These are phyloP conservation scores for roundworm (Caenorhabditis elegans) DNA, from an alignment of 1,140 invertebrate genomes.

Conservation along the genomic window DNA sequence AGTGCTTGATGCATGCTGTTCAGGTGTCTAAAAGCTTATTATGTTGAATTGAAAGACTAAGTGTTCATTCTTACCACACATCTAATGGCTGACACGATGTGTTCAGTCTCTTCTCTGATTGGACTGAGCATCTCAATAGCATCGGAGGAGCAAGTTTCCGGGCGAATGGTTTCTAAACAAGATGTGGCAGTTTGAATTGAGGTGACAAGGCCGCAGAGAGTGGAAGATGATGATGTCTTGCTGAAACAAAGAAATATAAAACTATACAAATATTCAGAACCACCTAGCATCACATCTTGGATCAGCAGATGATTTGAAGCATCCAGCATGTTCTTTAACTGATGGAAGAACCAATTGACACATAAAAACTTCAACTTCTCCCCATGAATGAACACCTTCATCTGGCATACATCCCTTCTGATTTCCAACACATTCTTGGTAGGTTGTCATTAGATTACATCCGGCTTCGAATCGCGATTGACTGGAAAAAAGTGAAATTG, in stretches of 20 bases:
- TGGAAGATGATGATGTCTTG: conserved; percentile 21
- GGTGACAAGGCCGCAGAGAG: conserved; percentile 51
- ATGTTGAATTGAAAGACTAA: neutral
- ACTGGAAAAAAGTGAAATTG: neutral
- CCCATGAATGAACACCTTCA: conserved; percentile 39
- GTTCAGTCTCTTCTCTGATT: conserved; percentile 54
- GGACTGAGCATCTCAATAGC: conserved; percentile 58
- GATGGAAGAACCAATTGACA: conserved; percentile 62
- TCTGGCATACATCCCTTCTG: conserved; percentile 43
- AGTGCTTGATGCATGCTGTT: neutral
- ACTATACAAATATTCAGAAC: neutral
- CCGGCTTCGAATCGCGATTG: conserved; percentile 44
- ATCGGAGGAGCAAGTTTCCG: conserved; percentile 50
- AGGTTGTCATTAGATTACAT: conserved; percentile 51
- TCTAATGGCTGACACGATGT: conserved; percentile 52
- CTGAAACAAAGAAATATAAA: neutral
- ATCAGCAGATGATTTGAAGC: conserved; percentile 48
- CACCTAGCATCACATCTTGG: conserved; percentile 33
- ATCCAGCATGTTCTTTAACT: conserved; percentile 54
- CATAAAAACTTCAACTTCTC: conserved; percentile 57
- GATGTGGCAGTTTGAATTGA: conserved; percentile 35
- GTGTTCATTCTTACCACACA: conserved; percentile 46
- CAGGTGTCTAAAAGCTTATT: neutral
- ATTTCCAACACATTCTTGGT: conserved; percentile 52
- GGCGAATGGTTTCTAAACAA: neutral